Percentiles rank a stretch among this genome's conserved stretches.
Conservation (phyloP, 1,140 invertebrate species). For the Scaptomyza montana region DNA sequence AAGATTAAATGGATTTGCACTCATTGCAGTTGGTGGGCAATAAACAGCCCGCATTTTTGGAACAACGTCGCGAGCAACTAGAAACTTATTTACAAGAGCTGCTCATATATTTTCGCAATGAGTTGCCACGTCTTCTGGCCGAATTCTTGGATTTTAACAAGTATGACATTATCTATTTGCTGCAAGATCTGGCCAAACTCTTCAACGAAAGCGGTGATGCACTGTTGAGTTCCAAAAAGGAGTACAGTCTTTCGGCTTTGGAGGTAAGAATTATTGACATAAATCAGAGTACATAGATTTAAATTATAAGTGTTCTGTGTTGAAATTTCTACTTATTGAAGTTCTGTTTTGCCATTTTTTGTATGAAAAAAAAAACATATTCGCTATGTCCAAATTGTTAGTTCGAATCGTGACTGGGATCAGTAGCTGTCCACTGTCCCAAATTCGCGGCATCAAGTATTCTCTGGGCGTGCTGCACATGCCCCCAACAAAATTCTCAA, state of each 20-base stretch:
- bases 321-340: not conserved
- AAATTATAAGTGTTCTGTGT: not conserved
- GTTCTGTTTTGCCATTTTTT: slow-evolving; percentile 7
- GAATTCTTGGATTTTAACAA: slow-evolving; percentile 92
- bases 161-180: slow-evolving; percentile 92
- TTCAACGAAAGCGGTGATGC: slow-evolving; percentile 89
- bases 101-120: slow-evolving; percentile 86
- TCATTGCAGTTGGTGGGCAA: slow-evolving; percentile 87
- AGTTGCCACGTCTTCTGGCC: slow-evolving; percentile 90
- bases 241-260: slow-evolving; percentile 88
- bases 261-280: slow-evolving; percentile 85
- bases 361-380: slow-evolving; percentile 3
- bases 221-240: slow-evolving; percentile 86
- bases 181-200: slow-evolving; percentile 90
- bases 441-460: slow-evolving; percentile 31
- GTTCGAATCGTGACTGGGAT: slow-evolving; percentile 17
- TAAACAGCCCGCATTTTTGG: slow-evolving; percentile 92
- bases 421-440: not conserved
- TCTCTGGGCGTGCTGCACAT: slow-evolving; percentile 43
- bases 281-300: not conserved
- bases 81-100: slow-evolving; percentile 92
- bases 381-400: slow-evolving; percentile 55
- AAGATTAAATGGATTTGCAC: not conserved
- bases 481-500: slow-evolving; percentile 45
- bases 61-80: slow-evolving; percentile 90